Conservation (phyloP, 2,113 vertebrate species). For the Pseudopodoces humilis region DNA sequence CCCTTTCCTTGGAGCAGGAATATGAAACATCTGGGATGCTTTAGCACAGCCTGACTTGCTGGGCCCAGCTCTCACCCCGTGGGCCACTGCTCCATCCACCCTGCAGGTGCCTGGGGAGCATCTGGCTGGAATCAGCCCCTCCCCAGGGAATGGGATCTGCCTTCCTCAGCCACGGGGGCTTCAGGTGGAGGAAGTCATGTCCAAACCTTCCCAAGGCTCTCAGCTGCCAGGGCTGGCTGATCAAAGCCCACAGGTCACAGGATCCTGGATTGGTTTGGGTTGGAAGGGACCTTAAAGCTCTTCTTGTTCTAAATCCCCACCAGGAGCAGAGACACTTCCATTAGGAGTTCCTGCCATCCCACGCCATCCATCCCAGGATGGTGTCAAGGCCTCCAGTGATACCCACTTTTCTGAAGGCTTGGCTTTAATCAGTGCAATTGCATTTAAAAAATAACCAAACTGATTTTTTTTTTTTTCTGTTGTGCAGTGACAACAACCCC, state of each 20-base stretch:
- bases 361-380: neutral
- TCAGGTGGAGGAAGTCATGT: neutral
- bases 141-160: neutral
- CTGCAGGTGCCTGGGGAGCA: neutral
- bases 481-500: neutral
- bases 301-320: neutral
- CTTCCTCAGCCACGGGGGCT: rapidly evolving
- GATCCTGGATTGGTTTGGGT: neutral
- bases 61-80: neutral
- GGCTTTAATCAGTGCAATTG: neutral
- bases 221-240: neutral
- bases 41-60: neutral
- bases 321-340: neutral
- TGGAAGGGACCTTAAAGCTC: neutral
- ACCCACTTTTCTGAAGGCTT: neutral
- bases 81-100: neutral
- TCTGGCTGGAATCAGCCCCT: neutral
- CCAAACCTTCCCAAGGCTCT: neutral
- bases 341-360: neutral
- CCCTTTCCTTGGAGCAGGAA: neutral
- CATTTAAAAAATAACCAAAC: neutral
- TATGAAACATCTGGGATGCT: neutral
- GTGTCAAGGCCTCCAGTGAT: neutral
- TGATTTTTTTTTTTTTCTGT: neutral
- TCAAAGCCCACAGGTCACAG: neutral